phyloP scores from a whole-genome alignment of 2,888 invertebrate species.

The Chymomyza caudatula region DNA sequence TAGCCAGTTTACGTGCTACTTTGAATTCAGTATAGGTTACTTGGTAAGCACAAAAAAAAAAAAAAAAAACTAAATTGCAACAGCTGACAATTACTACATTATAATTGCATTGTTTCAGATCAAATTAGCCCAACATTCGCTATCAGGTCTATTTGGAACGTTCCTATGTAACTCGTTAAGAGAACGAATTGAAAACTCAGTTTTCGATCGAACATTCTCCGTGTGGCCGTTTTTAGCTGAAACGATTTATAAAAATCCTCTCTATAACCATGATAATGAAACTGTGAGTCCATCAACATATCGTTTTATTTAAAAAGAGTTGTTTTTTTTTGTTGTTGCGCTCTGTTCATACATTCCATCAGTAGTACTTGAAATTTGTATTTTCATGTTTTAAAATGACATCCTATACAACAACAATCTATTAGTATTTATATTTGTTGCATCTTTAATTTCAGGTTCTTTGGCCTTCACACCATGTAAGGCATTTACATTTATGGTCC shows the following conservation, averaged over 20 bases:
- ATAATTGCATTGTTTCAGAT: constrained; percentile 81
- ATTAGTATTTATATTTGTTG: no score
- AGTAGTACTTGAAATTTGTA: no score
- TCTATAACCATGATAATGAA: constrained; percentile 82
- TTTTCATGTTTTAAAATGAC: no score
- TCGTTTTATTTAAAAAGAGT: constrained; percentile 3
- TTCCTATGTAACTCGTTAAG: constrained; percentile 93
- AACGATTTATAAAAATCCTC: constrained; percentile 90
- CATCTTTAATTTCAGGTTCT: constrained; percentile 82
- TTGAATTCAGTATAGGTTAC: constrained; percentile 96
- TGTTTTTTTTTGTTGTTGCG: not conserved
- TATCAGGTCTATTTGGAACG: constrained; percentile 97
- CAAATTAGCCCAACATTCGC: constrained; percentile 95
- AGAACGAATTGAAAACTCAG: constrained; percentile 84
- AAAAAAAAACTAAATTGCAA: not conserved
- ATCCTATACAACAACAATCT: no score
- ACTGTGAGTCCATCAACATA: constrained; percentile 54
- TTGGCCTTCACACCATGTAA: constrained; percentile 91
- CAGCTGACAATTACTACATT: no score
- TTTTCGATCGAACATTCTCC: constrained; percentile 85
- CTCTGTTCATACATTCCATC: no score
- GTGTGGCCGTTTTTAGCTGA: constrained; percentile 93
- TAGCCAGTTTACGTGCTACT: constrained; percentile 92
- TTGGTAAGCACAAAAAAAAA: constrained; percentile 82
- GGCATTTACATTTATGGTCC: constrained; percentile 90